phyloP scores from a whole-genome alignment of 92 coral and sea anemone species.

The Chrysogorgia sp. region DNA sequence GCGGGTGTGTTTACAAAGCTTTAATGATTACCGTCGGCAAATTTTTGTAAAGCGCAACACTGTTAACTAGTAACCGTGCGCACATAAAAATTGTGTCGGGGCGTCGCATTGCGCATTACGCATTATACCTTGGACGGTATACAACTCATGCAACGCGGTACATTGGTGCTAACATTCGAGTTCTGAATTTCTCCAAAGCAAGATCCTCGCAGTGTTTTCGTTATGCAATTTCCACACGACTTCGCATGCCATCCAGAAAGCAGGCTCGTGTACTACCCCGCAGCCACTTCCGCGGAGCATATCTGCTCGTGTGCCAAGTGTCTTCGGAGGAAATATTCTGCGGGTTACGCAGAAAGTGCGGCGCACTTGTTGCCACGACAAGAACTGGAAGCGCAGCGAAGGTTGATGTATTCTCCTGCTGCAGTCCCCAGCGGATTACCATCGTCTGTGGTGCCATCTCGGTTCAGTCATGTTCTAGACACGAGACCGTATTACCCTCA shows the following conservation, averaged over 20 bases:
- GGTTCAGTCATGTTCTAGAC: constrained; percentile 1
- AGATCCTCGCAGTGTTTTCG: not conserved
- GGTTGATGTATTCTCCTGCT: not conserved
- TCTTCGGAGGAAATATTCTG: constrained; percentile 21
- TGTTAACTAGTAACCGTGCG: constrained; percentile 26
- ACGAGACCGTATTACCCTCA: constrained; percentile 35
- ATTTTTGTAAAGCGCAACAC: constrained; percentile 26
- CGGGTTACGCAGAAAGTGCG: constrained; percentile 3
- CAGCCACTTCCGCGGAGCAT: constrained; percentile 3
- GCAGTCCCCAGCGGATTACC: not conserved
- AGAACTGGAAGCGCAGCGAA: constrained; percentile 25
- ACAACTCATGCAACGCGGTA: too few species aligned
- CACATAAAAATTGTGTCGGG: not conserved
- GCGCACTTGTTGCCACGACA: constrained; percentile 27
- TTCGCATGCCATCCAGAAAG: constrained; percentile 6
- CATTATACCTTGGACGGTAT: not conserved
- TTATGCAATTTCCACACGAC: constrained; percentile 36
- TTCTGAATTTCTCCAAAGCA: too few species aligned
- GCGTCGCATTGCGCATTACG: not conserved
- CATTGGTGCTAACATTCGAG: not conserved
- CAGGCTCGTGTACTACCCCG: constrained; percentile 22
- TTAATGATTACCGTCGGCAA: constrained; percentile 22
- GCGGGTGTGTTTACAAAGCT: constrained; percentile 34
- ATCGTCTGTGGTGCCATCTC: not conserved
- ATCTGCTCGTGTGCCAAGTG: constrained; percentile 38